Conservation (phyloP, 2,113 vertebrate genomes). For the Oryzias javanicus region DNA sequence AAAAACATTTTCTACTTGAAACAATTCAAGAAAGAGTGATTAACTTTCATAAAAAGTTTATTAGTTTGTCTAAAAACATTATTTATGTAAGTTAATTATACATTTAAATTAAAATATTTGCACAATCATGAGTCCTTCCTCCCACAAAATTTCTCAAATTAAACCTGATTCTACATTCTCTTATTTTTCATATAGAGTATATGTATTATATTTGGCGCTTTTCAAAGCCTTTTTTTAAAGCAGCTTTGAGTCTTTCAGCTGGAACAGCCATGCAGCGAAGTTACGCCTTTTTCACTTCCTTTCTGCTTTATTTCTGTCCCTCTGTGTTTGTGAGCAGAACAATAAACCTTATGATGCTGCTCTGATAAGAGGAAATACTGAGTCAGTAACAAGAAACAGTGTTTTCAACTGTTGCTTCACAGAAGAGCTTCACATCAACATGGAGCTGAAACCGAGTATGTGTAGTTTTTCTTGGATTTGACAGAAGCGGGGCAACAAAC, state of each 20-base stretch:
- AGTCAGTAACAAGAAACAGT: slow-evolving; percentile 12
- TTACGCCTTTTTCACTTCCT: slow-evolving; percentile 67
- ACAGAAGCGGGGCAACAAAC: not conserved
- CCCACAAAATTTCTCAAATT: too few relatives aligned
- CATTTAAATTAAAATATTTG: too few relatives aligned
- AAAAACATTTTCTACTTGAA: too few relatives aligned
- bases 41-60: too few relatives aligned
- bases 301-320: slow-evolving; percentile 65
- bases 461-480: slow-evolving; percentile 23
- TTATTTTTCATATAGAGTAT: not conserved
- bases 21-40: too few relatives aligned
- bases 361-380: slow-evolving; percentile 63
- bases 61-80: too few relatives aligned
- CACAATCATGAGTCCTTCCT: too few relatives aligned
- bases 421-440: slow-evolving; percentile 15
- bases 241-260: not conserved
- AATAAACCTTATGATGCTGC: slow-evolving; percentile 59
- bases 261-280: not conserved
- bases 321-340: slow-evolving; percentile 60
- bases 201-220: not conserved
- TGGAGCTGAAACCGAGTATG: slow-evolving; percentile 31
- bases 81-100: too few relatives aligned
- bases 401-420: slow-evolving; percentile 32
- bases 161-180: too few relatives aligned
- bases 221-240: not conserved